phyloP scores from a whole-genome alignment of 2,888 invertebrate genomes.

The Erebia palarica region DNA sequence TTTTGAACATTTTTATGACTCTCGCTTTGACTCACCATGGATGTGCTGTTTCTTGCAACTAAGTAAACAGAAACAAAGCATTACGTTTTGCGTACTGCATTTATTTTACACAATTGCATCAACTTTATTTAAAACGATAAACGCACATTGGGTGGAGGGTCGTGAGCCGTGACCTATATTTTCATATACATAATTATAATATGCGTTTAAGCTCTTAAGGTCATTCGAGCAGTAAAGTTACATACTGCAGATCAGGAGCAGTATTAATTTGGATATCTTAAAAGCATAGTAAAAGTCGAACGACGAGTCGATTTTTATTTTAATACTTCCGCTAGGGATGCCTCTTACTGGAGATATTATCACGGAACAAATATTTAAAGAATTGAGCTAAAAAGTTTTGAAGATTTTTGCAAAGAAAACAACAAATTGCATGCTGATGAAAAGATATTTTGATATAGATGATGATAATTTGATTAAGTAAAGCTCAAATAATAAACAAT shows the following conservation, averaged over 20 bases:
- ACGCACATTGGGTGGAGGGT: neutral
- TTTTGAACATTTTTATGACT: neutral
- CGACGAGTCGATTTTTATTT: no score
- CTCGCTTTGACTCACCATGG: no score
- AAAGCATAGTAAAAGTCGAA: no score
- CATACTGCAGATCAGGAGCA: neutral
- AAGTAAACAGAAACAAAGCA: constrained; percentile 1
- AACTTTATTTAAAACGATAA: constrained; percentile 7
- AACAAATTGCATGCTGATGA: no score
- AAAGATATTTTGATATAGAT: no score
- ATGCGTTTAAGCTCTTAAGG: constrained; percentile 1
- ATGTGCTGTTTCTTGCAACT: neutral
- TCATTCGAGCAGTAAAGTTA: neutral
- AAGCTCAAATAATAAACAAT: no score
- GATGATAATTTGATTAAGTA: neutral
- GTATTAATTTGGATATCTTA: neutral
- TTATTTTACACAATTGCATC: neutral
- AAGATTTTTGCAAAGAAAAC: no score
- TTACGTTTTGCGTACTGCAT: neutral
- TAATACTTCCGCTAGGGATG: no score
- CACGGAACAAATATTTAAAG: no score
- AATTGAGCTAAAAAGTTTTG: no score
- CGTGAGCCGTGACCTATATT: constrained; percentile 9
- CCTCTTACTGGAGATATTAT: no score
- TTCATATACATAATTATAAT: neutral